Evolutionary conservation across 1,140 invertebrate genomes (phyloP).

Genomic region (Bombus polaris): DNA sequence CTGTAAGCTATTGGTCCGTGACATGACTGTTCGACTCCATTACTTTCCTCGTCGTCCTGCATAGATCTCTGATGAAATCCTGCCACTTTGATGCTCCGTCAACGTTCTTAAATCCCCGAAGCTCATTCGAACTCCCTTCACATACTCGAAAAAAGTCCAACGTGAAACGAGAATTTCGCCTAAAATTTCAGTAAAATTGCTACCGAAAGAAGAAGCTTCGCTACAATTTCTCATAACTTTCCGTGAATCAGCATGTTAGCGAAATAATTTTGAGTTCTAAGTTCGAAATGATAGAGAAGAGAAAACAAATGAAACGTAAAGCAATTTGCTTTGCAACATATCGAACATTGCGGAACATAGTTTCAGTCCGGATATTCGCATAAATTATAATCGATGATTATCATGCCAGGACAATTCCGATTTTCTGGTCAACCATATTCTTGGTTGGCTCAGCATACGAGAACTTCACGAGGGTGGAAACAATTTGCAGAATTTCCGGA

Average conservation of each 20-base stretch:
- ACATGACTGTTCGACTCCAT: no score
- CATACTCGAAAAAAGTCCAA: neutral
- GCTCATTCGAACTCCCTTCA: no score
- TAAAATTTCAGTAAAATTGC: neutral
- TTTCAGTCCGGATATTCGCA: neutral
- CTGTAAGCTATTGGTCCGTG: neutral
- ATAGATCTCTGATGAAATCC: neutral
- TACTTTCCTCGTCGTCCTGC: no score
- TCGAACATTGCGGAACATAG: neutral
- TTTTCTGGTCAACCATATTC: slow-evolving; percentile 2
- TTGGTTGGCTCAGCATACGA: neutral
- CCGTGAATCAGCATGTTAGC: neutral
- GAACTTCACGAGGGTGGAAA: neutral
- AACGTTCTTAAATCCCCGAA: neutral
- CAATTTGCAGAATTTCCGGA: neutral
- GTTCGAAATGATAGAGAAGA: neutral
- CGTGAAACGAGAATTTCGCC: no score
- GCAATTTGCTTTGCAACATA: neutral
- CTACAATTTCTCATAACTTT: neutral
- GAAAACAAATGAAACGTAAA: neutral
- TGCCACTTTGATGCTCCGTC: neutral
- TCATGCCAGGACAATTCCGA: neutral
- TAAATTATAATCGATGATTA: slow-evolving; percentile 1
- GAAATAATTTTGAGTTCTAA: no score
- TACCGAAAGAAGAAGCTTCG: neutral